Evolutionary conservation across 2,797 vertebrate species (phyloP), one percentile per base, ranked within the genome.

Genomic region (Peromyscus melanophrys): DNA sequence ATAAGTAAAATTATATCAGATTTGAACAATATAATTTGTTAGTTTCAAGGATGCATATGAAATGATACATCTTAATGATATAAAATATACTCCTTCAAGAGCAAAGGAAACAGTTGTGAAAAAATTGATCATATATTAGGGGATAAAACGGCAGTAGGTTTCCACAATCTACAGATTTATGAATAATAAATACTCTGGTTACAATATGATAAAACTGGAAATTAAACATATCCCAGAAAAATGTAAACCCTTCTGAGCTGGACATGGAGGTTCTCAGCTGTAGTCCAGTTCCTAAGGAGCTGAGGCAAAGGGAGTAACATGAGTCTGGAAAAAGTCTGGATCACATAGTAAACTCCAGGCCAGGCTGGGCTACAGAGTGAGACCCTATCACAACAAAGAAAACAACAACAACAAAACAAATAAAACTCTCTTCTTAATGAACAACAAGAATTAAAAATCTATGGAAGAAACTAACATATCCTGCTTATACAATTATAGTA

Each of bases 151-250:
- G 1, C 21, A 73, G 5, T 43, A 81, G 71, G 12, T n/a, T n/a
- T 80, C 40, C 49, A 43, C 27, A 43, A 63, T 12, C 12, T 27
- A 52, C 16, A 89, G 83, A 71, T 61, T 55, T 61, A 90, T 1
- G 43, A 80, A n/a, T 31, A 71, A 46, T 67, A 49, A 69, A 90
- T n/a, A 40, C 31, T 86, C 6, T 40, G 23, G 25, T 82, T n/a
- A 82, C 19, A 81, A 63, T 34, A 46, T 2, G 31, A 75, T 65
- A 87, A 94, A 96, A 83, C 23, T 67, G 67, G 46, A 87, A 81
- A 87, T 76, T 76, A 67, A 75, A 89, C 80, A 43, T 59, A 67
- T 40, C n/a, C 59, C 37, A 16, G 46, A 65, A 85, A 96, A 83
- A 76, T 31, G 21, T 40, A n/a, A 75, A 90, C 52, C 31, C 37